Conservation (phyloP, 2,888 invertebrate genomes). For the Augochlorella aurata region DNA sequence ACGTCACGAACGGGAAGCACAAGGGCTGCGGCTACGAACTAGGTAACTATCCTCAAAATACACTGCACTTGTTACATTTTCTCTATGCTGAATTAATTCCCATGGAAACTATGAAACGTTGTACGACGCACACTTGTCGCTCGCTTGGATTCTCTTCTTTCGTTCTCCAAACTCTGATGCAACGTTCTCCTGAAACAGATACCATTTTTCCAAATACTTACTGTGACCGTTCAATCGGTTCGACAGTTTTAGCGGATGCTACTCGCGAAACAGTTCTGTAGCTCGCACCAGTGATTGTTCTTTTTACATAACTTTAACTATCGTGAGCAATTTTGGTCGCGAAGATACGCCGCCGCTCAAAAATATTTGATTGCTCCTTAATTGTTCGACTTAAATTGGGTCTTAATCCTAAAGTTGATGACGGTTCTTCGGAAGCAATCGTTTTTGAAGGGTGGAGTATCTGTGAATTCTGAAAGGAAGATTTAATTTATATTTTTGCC, state of each 20-base stretch:
- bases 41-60: slow-evolving; percentile 67
- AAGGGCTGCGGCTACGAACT: slow-evolving; percentile 83
- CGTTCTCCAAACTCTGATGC: slow-evolving; percentile 16
- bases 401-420: background rate
- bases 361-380: background rate
- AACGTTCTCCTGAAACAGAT: slow-evolving; percentile 1
- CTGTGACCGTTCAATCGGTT: background rate
- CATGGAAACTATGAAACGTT: slow-evolving; percentile 24
- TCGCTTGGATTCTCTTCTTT: slow-evolving; percentile 35
- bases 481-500: background rate
- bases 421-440: background rate
- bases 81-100: slow-evolving; percentile 19
- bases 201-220: background rate
- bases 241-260: background rate
- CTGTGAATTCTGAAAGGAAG: background rate
- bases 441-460: background rate
- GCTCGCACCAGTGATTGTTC: background rate
- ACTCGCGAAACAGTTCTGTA: background rate
- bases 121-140: slow-evolving; percentile 36
- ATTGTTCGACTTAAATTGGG: background rate
- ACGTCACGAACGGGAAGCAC: slow-evolving; percentile 88
- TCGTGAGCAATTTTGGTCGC: background rate
- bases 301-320: background rate
- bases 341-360: background rate
- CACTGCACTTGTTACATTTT: slow-evolving; percentile 13